A percentile compares a stretch with the other conserved stretches of the same genome.
These are phyloP conservation scores for Rhinoptilus africanus DNA, from an alignment of 2,113 vertebrate species.

Conservation along the genomic window DNA sequence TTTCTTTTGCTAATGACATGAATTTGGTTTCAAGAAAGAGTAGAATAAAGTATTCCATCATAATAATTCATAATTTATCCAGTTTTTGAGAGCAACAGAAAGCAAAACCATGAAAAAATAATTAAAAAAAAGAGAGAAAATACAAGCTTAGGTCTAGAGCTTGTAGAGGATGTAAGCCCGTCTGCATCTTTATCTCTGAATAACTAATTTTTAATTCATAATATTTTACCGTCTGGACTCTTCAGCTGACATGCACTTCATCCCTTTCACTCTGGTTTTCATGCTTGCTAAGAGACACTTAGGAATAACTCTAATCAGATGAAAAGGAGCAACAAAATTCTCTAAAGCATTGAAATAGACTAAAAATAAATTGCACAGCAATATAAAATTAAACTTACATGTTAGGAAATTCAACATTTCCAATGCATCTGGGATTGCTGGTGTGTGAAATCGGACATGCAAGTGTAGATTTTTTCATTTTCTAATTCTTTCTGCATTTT, in stretches of 20 bases:
- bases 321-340: neutral
- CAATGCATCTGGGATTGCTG: neutral
- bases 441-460: neutral
- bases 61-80: neutral
- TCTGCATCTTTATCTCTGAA: neutral
- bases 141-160: neutral
- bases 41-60: neutral
- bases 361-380: neutral
- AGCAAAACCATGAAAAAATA: neutral
- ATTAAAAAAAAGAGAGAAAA: neutral
- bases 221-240: neutral
- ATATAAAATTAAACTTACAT: neutral
- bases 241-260: neutral
- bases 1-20: neutral
- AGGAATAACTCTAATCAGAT: slow-evolving; percentile 25
- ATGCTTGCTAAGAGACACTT: slow-evolving; percentile 11
- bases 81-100: neutral
- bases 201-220: slow-evolving; percentile 14
- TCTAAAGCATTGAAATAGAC: neutral
- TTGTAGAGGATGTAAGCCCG: neutral
- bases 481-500: neutral
- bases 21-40: neutral
- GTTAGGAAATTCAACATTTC: neutral
- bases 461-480: neutral
- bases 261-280: slow-evolving; percentile 10